These are phyloP conservation scores for Leptogaster cylindrica DNA, from an alignment of 2,888 invertebrate species.

Conservation along the genomic window DNA sequence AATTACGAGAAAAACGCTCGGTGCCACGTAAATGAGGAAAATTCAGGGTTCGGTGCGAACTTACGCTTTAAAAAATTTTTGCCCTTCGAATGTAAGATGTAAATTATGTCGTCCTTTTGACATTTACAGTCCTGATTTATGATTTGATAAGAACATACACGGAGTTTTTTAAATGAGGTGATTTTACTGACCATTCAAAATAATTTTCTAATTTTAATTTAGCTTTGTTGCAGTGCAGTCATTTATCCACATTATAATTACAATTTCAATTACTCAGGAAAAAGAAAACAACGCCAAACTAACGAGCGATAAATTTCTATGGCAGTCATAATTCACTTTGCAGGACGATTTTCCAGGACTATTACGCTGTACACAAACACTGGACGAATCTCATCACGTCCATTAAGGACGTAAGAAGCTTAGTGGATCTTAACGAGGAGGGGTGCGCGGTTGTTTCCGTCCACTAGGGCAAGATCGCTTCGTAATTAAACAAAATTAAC, in stretches of 20 bases:
- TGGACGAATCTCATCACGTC: slow-evolving; percentile 31
- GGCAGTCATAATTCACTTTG: background rate
- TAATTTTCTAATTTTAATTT: slow-evolving; percentile 12
- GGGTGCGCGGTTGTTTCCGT: slow-evolving; percentile 32
- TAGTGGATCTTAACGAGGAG: slow-evolving; percentile 41
- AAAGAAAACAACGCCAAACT: slow-evolving; percentile 28
- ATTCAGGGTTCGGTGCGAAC: background rate
- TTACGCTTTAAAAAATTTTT: slow-evolving; percentile 8
- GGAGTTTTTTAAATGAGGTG: slow-evolving; percentile 6
- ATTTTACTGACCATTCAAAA: slow-evolving; percentile 12
- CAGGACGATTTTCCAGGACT: background rate
- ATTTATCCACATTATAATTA: slow-evolving; percentile 10
- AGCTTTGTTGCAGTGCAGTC: too few relatives aligned
- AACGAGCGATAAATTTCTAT: slow-evolving; percentile 33
- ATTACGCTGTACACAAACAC: slow-evolving; percentile 2
- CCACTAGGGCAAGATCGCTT: slow-evolving; percentile 36
- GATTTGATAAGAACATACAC: slow-evolving; percentile 5
- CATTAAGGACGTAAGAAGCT: slow-evolving; percentile 43
- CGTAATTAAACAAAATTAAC: slow-evolving; percentile 46
- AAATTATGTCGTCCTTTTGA: slow-evolving; percentile 22
- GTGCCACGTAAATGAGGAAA: slow-evolving; percentile 14
- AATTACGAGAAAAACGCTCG: slow-evolving; percentile 10
- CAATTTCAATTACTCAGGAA: slow-evolving; percentile 36
- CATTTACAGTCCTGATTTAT: background rate
- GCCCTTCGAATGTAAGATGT: background rate